These are phyloP conservation scores for Meta bourneti DNA, from an alignment of 2,888 invertebrate genomes.

Conservation along the genomic window DNA sequence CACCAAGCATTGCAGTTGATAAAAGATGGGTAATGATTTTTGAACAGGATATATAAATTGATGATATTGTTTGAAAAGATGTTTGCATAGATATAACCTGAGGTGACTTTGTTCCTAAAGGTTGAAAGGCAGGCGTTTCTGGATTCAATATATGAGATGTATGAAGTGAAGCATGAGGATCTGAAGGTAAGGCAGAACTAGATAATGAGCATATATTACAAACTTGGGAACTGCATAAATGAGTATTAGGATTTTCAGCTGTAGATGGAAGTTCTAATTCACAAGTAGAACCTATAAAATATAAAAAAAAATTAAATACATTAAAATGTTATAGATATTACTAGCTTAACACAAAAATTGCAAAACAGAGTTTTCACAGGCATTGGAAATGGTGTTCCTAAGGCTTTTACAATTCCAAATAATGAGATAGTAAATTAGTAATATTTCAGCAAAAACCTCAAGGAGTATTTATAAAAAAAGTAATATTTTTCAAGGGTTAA, in stretches of 20 bases:
- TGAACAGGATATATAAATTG: slow-evolving; percentile 18
- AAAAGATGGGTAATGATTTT: slow-evolving; percentile 19
- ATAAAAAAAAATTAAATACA: background rate
- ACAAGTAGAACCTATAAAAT: slow-evolving; percentile 1
- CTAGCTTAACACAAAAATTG: background rate
- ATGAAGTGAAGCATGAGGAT: slow-evolving; percentile 18
- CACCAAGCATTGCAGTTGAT: slow-evolving; percentile 50
- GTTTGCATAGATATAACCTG: slow-evolving; percentile 38
- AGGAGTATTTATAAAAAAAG: too few relatives aligned
- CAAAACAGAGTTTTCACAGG: too few relatives aligned
- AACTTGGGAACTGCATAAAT: slow-evolving; percentile 20
- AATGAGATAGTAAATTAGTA: too few relatives aligned
- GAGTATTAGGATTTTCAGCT: slow-evolving; percentile 21
- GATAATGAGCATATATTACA: slow-evolving; percentile 26
- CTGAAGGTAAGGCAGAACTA: background rate
- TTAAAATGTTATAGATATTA: background rate
- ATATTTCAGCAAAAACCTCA: too few relatives aligned
- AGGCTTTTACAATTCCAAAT: too few relatives aligned
- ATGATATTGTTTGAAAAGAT: slow-evolving; percentile 27
- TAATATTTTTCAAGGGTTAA: too few relatives aligned
- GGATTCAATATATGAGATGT: slow-evolving; percentile 67
- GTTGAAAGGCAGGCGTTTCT: slow-evolving; percentile 74
- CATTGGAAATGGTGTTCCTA: too few relatives aligned
- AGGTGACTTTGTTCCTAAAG: slow-evolving; percentile 47
- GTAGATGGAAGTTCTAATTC: slow-evolving; percentile 3